phyloP scores from a whole-genome alignment of 2,113 vertebrate genomes.

The Nothoprocta pentlandii region DNA sequence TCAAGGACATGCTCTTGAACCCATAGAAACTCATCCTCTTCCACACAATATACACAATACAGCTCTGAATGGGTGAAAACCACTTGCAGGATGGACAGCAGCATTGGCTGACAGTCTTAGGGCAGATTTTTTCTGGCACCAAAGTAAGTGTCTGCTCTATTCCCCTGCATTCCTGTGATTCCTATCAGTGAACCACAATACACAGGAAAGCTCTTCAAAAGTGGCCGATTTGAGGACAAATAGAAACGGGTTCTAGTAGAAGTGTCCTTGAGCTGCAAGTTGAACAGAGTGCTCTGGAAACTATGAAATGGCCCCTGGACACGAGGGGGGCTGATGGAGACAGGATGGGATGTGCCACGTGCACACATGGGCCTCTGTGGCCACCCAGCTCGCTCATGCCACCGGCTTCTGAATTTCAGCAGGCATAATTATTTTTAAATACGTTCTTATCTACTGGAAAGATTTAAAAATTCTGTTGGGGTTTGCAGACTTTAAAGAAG shows the following conservation, averaged over 20 bases:
- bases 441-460: conserved; percentile 40
- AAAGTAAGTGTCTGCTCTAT: background rate
- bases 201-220: background rate
- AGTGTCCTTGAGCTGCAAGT: conserved; percentile 3
- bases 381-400: background rate
- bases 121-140: background rate
- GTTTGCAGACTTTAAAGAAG: conserved; percentile 44
- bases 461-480: conserved; percentile 23
- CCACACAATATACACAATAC: background rate
- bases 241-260: background rate
- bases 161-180: background rate
- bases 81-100: background rate
- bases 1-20: background rate
- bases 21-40: background rate
- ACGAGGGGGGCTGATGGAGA: background rate
- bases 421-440: conserved; percentile 2
- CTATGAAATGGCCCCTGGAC: accelerated
- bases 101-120: background rate
- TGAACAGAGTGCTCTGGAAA: background rate
- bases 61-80: background rate
- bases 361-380: background rate
- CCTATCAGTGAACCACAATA: background rate
- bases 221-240: conserved; percentile 26
- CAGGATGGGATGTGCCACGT: accelerated
- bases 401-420: background rate